phyloP scores from a whole-genome alignment of 2,888 invertebrate genomes.

The Limnephilus lunatus region DNA sequence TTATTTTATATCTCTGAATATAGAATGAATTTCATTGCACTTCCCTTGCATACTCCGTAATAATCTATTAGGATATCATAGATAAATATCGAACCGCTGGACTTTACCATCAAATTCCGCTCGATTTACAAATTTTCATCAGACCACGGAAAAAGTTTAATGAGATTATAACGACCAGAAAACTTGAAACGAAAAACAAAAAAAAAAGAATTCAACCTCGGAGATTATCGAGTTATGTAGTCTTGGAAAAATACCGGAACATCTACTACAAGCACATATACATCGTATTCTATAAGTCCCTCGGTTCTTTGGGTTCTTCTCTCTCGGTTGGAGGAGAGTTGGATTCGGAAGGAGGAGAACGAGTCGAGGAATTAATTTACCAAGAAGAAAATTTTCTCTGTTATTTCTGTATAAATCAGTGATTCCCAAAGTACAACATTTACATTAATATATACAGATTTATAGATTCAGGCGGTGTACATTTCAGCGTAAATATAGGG shows the following conservation, averaged over 20 bases:
- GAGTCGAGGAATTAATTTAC: neutral
- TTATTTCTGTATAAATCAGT: slow-evolving; percentile 20
- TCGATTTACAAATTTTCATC: neutral
- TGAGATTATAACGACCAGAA: neutral
- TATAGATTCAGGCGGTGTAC: no score
- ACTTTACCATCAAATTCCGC: neutral
- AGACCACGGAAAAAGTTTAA: neutral
- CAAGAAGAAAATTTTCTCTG: slow-evolving; percentile 23
- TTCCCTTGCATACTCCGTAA: no score
- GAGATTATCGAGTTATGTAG: slow-evolving; percentile 13
- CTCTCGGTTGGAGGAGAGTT: neutral
- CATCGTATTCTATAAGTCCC: neutral
- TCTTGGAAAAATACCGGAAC: neutral
- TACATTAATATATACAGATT: no score
- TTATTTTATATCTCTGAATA: no score
- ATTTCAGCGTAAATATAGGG: no score
- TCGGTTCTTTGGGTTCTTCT: neutral
- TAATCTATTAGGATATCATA: neutral
- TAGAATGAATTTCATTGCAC: no score
- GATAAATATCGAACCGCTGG: neutral
- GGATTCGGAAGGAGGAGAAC: neutral
- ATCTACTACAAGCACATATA: neutral
- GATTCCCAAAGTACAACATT: neutral
- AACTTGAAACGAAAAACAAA: neutral
- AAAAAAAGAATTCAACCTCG: neutral